phyloP scores from a whole-genome alignment of 2,797 vertebrate genomes.

The Heteromormyrus szaboi region DNA sequence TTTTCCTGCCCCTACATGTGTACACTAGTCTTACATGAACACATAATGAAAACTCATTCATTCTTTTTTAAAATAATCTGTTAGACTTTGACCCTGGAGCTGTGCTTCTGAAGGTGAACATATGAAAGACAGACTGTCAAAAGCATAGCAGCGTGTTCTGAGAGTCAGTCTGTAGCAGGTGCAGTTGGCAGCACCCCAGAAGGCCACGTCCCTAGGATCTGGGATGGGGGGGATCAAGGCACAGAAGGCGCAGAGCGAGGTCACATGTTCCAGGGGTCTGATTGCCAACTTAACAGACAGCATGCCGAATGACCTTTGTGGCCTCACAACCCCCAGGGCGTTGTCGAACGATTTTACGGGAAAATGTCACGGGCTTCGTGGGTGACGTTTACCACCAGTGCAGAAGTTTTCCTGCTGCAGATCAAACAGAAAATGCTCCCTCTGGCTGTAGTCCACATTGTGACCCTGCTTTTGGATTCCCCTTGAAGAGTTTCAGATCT shows the following conservation, averaged over 20 bases:
- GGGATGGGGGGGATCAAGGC: neutral
- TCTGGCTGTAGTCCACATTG: neutral
- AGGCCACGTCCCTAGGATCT: neutral
- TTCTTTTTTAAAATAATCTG: slow-evolving; percentile 23
- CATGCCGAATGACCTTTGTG: neutral
- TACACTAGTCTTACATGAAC: neutral
- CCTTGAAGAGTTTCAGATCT: neutral
- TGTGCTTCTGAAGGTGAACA: slow-evolving; percentile 45
- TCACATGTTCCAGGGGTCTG: neutral
- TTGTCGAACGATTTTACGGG: neutral
- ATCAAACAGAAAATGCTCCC: neutral
- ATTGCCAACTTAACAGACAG: neutral
- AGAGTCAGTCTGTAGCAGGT: slow-evolving; percentile 39
- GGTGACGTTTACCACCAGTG: neutral
- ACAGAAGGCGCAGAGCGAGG: neutral
- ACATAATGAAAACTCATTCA: neutral
- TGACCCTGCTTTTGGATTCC: neutral
- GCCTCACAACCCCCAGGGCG: neutral
- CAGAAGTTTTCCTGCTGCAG: neutral
- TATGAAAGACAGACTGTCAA: slow-evolving; percentile 50
- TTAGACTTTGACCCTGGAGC: slow-evolving; percentile 47
- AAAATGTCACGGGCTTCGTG: neutral
- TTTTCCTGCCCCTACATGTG: neutral
- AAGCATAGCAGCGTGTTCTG: slow-evolving; percentile 31
- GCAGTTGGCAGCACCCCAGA: neutral